Evolutionary conservation across 2,797 vertebrate species (phyloP).

Genomic region (Ciconia nigra): DNA sequence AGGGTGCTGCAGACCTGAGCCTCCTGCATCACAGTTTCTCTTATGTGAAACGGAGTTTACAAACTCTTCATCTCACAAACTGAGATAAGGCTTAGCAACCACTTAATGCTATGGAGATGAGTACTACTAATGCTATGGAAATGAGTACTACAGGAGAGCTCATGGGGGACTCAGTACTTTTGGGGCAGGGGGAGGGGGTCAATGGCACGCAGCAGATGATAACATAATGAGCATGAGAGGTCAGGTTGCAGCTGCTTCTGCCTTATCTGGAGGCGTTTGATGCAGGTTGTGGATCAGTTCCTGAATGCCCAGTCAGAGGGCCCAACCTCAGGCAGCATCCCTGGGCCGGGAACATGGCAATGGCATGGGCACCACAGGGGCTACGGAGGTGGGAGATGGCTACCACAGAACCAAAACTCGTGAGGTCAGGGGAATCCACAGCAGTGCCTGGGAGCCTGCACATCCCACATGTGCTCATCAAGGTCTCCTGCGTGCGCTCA

Average conservation of each 20-base stretch:
- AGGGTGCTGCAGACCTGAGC: neutral
- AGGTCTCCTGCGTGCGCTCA: neutral
- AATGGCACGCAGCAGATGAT: neutral
- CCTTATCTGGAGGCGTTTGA: neutral
- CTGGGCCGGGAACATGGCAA: fast-evolving
- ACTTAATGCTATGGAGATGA: neutral
- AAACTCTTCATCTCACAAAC: neutral
- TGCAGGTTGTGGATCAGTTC: neutral
- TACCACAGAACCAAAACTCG: neutral
- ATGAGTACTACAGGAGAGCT: neutral
- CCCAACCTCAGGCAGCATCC: neutral
- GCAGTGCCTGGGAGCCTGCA: too few species aligned
- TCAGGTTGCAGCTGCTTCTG: neutral
- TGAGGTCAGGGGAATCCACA: neutral
- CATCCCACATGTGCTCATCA: neutral
- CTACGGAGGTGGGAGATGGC: neutral
- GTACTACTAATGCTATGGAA: neutral
- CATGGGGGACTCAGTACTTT: fast-evolving
- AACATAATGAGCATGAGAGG: neutral
- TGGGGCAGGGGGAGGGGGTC: neutral
- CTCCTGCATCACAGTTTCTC: neutral
- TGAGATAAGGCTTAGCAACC: neutral
- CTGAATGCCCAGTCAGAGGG: neutral
- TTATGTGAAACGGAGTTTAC: neutral
- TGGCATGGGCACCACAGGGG: neutral